Percentiles rank a stretch among this genome's conserved stretches.
Conservation (phyloP, 2,797 vertebrate species). For the Alosa sapidissima region DNA sequence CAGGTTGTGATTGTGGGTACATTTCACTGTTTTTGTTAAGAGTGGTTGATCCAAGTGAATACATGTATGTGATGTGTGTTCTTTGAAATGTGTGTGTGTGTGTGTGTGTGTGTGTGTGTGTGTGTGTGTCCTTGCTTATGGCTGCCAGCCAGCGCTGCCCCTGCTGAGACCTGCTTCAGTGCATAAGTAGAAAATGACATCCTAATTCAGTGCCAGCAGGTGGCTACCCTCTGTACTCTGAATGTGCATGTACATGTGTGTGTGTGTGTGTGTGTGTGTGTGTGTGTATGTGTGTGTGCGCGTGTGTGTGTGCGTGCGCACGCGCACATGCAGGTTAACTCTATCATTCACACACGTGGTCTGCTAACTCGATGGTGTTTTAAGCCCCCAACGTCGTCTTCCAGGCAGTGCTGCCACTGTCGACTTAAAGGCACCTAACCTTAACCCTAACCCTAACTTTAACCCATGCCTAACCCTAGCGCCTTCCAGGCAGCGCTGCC, state of each 20-base stretch:
- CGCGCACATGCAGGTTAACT: neutral
- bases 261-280: neutral
- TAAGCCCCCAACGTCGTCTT: too few relatives aligned
- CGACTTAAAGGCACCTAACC: too few relatives aligned
- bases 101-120: neutral
- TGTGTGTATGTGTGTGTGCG: neutral
- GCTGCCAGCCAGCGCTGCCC: constrained; percentile 25
- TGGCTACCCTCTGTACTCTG: constrained; percentile 26
- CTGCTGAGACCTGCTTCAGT: constrained; percentile 46
- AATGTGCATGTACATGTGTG: neutral
- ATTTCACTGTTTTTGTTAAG: neutral
- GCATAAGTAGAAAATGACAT: constrained; percentile 52
- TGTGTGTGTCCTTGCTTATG: constrained; percentile 29
- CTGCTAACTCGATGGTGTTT: neutral
- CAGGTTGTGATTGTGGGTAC: neutral
- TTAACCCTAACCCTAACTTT: too few relatives aligned
- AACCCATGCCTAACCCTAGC: too few relatives aligned
- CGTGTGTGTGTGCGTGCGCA: neutral
- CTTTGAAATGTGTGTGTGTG: neutral
- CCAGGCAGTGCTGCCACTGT: too few relatives aligned
- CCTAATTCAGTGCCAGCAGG: constrained; percentile 44
- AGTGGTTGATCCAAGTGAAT: neutral
- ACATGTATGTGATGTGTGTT: neutral
- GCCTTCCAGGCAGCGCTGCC: too few relatives aligned
- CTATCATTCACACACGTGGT: neutral